Percentiles rank a stretch among this genome's conserved stretches.
Evolutionary conservation across 2,888 invertebrate genomes (phyloP).

Genomic region (Limnephilus lunatus): DNA sequence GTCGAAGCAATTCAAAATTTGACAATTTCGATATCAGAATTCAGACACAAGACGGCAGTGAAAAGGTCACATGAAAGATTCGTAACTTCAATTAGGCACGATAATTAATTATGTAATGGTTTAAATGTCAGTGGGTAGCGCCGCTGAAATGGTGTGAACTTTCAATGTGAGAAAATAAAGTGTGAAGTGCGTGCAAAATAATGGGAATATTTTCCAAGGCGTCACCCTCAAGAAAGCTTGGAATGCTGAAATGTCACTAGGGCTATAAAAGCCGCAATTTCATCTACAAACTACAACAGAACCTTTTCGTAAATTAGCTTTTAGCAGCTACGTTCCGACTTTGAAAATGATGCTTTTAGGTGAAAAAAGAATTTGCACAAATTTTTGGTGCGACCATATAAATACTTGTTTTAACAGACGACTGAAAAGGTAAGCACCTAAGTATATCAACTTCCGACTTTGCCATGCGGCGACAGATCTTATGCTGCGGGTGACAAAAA

Average conservation of each 20-base stretch:
- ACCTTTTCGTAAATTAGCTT: slow-evolving; percentile 41
- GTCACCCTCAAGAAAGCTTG: slow-evolving; percentile 46
- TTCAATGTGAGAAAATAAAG: slow-evolving; percentile 53
- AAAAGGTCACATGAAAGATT: slow-evolving; percentile 41
- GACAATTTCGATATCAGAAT: not conserved
- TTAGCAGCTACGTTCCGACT: not conserved
- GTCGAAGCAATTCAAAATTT: not conserved
- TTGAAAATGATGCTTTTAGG: not conserved
- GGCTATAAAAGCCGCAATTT: slow-evolving; percentile 46
- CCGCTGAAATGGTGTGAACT: slow-evolving; percentile 43
- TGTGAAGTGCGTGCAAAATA: slow-evolving; percentile 46
- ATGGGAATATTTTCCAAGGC: slow-evolving; percentile 52
- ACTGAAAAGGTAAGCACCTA: no score
- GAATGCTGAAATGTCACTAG: slow-evolving; percentile 53
- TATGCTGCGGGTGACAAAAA: no score
- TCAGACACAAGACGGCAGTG: not conserved
- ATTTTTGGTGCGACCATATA: no score
- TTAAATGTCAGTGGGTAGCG: slow-evolving; percentile 49
- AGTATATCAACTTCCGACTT: no score
- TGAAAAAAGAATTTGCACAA: not conserved
- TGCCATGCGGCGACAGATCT: no score
- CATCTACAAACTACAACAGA: slow-evolving; percentile 24
- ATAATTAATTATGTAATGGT: slow-evolving; percentile 42
- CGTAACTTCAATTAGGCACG: slow-evolving; percentile 44
- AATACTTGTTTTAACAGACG: no score